Evolutionary conservation across 2,797 vertebrate genomes (phyloP).

Genomic region (Oceanodroma leucorhoa): DNA sequence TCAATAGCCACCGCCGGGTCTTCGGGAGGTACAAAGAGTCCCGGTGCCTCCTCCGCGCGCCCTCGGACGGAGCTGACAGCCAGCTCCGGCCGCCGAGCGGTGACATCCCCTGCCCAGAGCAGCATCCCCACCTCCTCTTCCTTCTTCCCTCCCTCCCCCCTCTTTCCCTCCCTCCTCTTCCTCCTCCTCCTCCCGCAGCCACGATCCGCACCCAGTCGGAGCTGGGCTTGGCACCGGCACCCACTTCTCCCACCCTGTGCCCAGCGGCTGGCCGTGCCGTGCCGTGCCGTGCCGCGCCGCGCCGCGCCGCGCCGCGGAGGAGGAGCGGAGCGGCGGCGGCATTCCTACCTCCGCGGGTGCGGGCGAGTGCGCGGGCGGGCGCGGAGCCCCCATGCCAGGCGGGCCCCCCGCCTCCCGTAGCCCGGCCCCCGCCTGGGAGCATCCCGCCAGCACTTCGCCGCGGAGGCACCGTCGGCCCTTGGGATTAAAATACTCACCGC

Average conservation of each 20-base stretch:
- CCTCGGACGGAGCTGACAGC: neutral
- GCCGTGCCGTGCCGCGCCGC: neutral
- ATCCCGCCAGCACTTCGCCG: conserved; percentile 21
- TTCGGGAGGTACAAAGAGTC: conserved; percentile 31
- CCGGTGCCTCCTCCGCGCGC: neutral
- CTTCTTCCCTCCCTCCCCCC: neutral
- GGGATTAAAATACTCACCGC: conserved; percentile 52
- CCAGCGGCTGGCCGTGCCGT: neutral
- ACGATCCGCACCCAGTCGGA: conserved; percentile 53
- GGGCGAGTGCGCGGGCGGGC: neutral
- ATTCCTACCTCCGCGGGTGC: neutral
- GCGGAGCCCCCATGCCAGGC: conserved; percentile 21
- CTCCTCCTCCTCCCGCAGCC: conserved; percentile 56
- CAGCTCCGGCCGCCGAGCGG: neutral
- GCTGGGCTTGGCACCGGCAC: conserved; percentile 29
- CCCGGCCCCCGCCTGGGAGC: conserved; percentile 10
- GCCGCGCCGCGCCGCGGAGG: neutral
- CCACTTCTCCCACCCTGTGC: neutral
- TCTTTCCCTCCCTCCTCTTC: conserved; percentile 18
- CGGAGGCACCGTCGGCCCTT: neutral
- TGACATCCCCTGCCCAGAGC: conserved; percentile 17
- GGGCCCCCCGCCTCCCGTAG: neutral
- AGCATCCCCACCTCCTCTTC: conserved; percentile 38
- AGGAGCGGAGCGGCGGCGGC: neutral
- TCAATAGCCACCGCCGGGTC: conserved; percentile 6